These are phyloP conservation scores for Muricea muricata DNA, from an alignment of 92 coral and sea anemone species.

Conservation along the genomic window DNA sequence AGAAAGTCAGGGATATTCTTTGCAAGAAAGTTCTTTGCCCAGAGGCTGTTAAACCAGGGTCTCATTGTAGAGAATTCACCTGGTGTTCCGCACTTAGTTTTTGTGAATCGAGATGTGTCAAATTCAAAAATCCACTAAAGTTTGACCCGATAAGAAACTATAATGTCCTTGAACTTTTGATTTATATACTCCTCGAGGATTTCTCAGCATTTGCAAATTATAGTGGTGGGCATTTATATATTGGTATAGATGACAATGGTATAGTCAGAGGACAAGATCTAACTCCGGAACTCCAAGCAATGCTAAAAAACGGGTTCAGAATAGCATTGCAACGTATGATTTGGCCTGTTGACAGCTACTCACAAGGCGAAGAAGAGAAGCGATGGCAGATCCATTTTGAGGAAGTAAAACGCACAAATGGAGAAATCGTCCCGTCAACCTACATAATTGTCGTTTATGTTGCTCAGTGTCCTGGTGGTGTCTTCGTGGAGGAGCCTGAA, in stretches of 20 bases:
- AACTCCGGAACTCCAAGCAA: slow-evolving; percentile 24
- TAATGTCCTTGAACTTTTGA: slow-evolving; percentile 27
- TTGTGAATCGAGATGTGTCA: slow-evolving; percentile 29
- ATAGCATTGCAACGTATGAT: slow-evolving; percentile 30
- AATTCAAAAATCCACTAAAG: slow-evolving; percentile 19
- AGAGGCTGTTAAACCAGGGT: background rate
- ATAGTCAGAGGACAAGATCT: slow-evolving; percentile 37
- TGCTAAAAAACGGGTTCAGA: background rate
- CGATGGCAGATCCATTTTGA: slow-evolving; percentile 62
- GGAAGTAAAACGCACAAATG: slow-evolving; percentile 26
- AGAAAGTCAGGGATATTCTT: background rate
- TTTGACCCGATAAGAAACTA: background rate
- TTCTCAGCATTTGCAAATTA: slow-evolving; percentile 62
- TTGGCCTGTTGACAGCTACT: slow-evolving; percentile 28
- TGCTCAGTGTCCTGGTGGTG: slow-evolving; percentile 51
- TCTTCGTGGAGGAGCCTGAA: slow-evolving; percentile 44
- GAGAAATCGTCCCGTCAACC: slow-evolving; percentile 4
- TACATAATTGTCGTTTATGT: slow-evolving; percentile 47
- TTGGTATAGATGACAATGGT: slow-evolving; percentile 50
- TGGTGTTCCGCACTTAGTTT: background rate
- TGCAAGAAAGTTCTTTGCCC: background rate
- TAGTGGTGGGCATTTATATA: slow-evolving; percentile 53
- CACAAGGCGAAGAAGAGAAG: slow-evolving; percentile 2
- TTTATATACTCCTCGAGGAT: slow-evolving; percentile 1
- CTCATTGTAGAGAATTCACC: background rate